Base-by-base conservation (phyloP, 2,888 invertebrate species). In the Anorthoa munda region DNA sequence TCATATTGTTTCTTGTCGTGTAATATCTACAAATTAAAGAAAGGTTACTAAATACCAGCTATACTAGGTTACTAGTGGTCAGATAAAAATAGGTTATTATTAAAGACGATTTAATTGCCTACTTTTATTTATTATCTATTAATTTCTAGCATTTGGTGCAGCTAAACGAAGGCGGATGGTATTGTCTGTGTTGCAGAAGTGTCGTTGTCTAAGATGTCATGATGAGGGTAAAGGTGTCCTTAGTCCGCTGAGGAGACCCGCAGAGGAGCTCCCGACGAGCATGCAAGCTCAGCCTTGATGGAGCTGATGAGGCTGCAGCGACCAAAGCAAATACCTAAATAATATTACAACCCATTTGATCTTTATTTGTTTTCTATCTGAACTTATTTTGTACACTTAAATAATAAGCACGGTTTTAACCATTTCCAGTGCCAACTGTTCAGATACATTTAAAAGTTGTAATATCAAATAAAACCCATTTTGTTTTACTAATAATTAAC, bases 401-500 rank as follows among this genome's bases (percentile, higher is more conserved):
- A 60, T 4, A 59, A 56, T 4, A 39, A 48, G 60, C 75, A 75
- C 72, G 9, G 9, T 61, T 70, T 78, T 23, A 50, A n/a, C 61
- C 1, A 26, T 48, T 64, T 58, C 26, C 18, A 26, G 63, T 79
- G 80, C 56, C 12, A 51, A 4, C 50, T 39, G 46, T 26, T 58
- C 46, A 64, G 18, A 73, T 21, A 21, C 11, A n/a, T 65, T 60
- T 11, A 61, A 68, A 67, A 65, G 45, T 45, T 45, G 55, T 59
- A 72, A 72, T n/a, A 67, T 46, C 66, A 86, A 94, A 94, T 94
- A 90, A 95, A 95, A 95, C 91, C 72, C 80, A 86, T 88, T 74
- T 77, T 51, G 31, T 77, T 79, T 87, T 95, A 95, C 95, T 96
- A 96, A 95, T 96, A 96, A 95, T 96, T 96, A 96, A 96, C 96